phyloP scores from a whole-genome alignment of 2,113 vertebrate species.

The Egretta garzetta region DNA sequence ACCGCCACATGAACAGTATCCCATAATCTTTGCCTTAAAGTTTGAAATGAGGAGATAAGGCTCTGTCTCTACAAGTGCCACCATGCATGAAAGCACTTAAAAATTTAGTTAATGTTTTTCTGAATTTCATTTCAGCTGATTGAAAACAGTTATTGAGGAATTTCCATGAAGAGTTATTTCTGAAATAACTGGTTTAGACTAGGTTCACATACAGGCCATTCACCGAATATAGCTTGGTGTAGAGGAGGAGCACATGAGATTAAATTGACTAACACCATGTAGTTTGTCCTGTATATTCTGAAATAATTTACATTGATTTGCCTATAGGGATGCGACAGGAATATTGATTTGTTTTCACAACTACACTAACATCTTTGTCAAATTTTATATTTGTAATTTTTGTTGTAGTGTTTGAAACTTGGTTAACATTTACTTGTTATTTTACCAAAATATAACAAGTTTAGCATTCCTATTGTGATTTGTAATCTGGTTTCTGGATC shows the following conservation, averaged over 20 bases:
- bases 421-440: constrained; percentile 40
- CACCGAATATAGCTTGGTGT: background rate
- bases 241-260: background rate
- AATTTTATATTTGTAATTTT: background rate
- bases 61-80: background rate
- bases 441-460: constrained; percentile 26
- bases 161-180: background rate
- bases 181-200: background rate
- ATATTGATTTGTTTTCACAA: background rate
- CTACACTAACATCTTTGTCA: constrained; percentile 16
- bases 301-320: background rate
- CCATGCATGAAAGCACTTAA: background rate
- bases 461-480: constrained; percentile 22
- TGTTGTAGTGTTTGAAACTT: constrained; percentile 6
- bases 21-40: background rate
- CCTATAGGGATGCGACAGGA: background rate
- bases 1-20: background rate
- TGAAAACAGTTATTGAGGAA: background rate
- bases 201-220: background rate
- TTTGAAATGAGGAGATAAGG: constrained; percentile 44
- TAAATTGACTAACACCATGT: background rate
- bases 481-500: constrained; percentile 31
- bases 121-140: background rate
- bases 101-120: background rate
- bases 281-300: background rate